phyloP scores from a whole-genome alignment of 2,113 vertebrate genomes.

The Polypterus bichir region DNA sequence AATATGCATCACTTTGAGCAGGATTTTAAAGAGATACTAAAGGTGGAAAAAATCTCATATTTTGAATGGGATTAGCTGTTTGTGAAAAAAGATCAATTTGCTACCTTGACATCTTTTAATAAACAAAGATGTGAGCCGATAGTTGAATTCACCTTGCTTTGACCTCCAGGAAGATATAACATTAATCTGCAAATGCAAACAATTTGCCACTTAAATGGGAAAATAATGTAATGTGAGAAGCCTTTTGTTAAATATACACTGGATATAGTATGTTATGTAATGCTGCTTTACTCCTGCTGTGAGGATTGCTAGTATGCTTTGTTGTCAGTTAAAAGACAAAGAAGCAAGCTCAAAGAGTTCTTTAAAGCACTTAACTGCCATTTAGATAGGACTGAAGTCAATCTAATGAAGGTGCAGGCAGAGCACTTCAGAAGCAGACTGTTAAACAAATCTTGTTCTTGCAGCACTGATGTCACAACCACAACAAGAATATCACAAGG shows the following conservation, averaged over 20 bases:
- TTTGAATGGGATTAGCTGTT: no score
- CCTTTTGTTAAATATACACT: no score
- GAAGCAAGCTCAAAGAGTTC: neutral
- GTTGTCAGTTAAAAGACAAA: neutral
- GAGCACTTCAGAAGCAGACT: conserved; percentile 16
- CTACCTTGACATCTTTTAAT: no score
- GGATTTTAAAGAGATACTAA: neutral
- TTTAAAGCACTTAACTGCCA: neutral
- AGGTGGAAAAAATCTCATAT: no score
- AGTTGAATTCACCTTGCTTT: no score
- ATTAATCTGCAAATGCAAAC: no score
- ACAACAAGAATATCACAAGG: conserved; percentile 65
- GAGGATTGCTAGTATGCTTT: neutral
- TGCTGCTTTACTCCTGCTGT: neutral
- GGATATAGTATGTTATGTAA: no score
- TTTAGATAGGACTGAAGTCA: neutral
- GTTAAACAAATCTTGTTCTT: conserved; percentile 31
- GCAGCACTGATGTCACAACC: conserved; percentile 59
- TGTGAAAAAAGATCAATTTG: no score
- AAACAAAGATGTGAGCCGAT: no score
- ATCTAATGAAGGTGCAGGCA: conserved; percentile 11
- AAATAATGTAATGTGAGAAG: no score
- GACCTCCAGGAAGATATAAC: no score
- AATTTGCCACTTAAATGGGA: no score
- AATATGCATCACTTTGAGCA: conserved; percentile 17